A percentile compares a stretch with the other conserved stretches of the same genome.
Evolutionary conservation across 2,888 invertebrate species (phyloP).

Genomic region (Drosophila emarginata): DNA sequence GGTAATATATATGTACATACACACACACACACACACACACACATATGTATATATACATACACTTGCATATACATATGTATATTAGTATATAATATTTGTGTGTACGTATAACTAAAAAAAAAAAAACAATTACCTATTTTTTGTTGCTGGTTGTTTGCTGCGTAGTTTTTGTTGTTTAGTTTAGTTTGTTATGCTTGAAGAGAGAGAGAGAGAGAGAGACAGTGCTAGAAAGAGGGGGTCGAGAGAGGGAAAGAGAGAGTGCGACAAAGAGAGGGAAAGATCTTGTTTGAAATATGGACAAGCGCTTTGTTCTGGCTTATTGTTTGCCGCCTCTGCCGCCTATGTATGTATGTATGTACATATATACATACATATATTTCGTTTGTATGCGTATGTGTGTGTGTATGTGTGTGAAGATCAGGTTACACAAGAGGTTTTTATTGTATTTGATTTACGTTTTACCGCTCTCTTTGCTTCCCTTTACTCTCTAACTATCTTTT

Average conservation of each 20-base stretch:
- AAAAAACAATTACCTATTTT: constrained; percentile 16
- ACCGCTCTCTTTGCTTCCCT: constrained; percentile 13
- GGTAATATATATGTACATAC: background rate
- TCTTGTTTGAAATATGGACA: constrained; percentile 45
- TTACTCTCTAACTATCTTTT: constrained; percentile 2
- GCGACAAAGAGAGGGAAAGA: constrained; percentile 23
- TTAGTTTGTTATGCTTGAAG: constrained; percentile 18
- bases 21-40: background rate
- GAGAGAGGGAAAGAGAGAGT: background rate
- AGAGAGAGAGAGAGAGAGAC: constrained; percentile 21
- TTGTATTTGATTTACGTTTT: constrained; percentile 8
- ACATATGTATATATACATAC: background rate
- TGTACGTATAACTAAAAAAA: background rate
- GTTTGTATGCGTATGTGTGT: constrained; percentile 8
- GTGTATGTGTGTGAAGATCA: constrained; percentile 46
- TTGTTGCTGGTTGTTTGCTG: constrained; percentile 44
- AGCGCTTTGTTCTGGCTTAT: constrained; percentile 28
- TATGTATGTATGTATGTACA: constrained; percentile 19
- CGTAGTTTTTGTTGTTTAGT: constrained; percentile 51
- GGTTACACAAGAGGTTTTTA: constrained; percentile 55
- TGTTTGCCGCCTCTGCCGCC: constrained; percentile 22
- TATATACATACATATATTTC: constrained; percentile 25
- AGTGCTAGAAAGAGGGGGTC: background rate
- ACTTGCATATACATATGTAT: too few relatives aligned
- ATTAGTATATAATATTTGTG: background rate